phyloP scores from a whole-genome alignment of 2,797 vertebrate species.

The Tapirus indicus region DNA sequence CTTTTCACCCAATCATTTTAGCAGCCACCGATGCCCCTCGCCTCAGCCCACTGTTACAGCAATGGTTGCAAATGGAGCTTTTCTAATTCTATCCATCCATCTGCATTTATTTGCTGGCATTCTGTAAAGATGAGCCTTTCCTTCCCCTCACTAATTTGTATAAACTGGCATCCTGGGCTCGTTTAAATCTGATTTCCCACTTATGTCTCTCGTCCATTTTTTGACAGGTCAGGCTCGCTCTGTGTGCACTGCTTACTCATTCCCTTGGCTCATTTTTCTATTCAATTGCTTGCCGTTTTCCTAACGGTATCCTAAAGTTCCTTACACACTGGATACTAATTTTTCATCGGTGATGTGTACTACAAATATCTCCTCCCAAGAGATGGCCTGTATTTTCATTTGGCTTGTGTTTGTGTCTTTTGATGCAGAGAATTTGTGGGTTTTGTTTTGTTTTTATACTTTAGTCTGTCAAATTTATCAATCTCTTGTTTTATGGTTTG shows the following conservation, averaged over 20 bases:
- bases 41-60: accelerated
- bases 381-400: not conserved
- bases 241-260: accelerated
- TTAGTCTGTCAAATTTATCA: not conserved
- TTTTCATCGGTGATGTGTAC: not conserved
- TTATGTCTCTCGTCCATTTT: accelerated
- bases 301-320: accelerated
- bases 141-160: not conserved
- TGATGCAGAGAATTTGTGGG: not conserved
- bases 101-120: accelerated
- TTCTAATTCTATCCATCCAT: accelerated
- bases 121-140: no score
- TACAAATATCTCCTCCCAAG: not conserved
- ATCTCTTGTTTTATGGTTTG: not conserved
- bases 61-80: no score
- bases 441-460: no score
- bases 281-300: not conserved
- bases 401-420: not conserved
- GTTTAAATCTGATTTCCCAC: accelerated
- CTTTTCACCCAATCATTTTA: no score
- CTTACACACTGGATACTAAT: not conserved
- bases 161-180: accelerated
- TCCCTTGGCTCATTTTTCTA: not conserved
- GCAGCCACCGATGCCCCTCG: not conserved
- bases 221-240: accelerated